Conservation (phyloP, 2,888 invertebrate genomes). For the Germaria angustata region DNA sequence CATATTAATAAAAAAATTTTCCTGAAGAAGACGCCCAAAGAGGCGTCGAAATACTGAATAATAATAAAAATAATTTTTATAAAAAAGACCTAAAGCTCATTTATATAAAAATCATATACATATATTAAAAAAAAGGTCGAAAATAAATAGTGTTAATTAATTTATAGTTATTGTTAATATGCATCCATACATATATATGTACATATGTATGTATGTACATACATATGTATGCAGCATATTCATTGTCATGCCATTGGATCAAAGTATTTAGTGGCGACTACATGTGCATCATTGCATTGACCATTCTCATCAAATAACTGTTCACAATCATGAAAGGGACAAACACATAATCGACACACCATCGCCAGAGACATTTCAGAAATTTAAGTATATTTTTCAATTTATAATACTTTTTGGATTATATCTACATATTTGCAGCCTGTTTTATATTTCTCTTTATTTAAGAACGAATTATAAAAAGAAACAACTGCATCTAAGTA, state of each 20-base stretch:
- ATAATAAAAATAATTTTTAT: no score
- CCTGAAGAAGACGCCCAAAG: no score
- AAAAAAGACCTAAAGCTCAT: no score
- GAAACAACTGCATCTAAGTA: neutral
- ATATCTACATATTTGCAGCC: neutral
- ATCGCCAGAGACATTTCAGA: neutral
- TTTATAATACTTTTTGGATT: neutral
- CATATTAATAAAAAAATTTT: no score
- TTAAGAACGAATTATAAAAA: slow-evolving; percentile 33
- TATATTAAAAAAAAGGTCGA: no score
- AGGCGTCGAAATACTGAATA: no score
- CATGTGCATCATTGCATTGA: slow-evolving; percentile 50
- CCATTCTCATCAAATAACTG: slow-evolving; percentile 54
- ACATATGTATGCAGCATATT: neutral
- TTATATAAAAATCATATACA: neutral
- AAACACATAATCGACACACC: slow-evolving; percentile 48
- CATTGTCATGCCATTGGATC: slow-evolving; percentile 49
- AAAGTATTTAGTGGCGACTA: slow-evolving; percentile 54
- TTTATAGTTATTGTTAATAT: neutral
- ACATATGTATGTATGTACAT: neutral
- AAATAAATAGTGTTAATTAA: no score
- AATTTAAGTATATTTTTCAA: neutral
- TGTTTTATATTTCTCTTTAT: slow-evolving; percentile 17
- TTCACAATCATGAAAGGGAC: slow-evolving; percentile 30
- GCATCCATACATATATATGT: no score